phyloP scores from a whole-genome alignment of 2,113 vertebrate genomes.

The Corydoras sp. region DNA sequence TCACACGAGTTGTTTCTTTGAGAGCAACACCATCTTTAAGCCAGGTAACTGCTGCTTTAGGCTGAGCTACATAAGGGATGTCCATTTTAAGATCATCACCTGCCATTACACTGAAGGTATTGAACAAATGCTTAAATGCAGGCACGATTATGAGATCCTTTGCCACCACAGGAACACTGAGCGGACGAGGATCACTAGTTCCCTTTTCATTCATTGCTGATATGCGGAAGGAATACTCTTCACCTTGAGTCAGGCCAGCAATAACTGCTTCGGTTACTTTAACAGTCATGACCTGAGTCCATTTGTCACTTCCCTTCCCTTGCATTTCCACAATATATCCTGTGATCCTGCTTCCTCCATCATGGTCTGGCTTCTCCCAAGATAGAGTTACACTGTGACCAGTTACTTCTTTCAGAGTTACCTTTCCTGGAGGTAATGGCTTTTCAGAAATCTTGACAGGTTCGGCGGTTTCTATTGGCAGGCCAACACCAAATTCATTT shows the following conservation, averaged over 20 bases:
- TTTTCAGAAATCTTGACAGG: constrained; percentile 90
- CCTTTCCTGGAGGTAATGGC: constrained; percentile 94
- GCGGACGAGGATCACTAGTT: constrained; percentile 85
- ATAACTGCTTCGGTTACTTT: constrained; percentile 84
- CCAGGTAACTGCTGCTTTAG: constrained; percentile 79
- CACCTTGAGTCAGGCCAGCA: constrained; percentile 84
- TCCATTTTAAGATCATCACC: constrained; percentile 95
- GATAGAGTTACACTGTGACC: constrained; percentile 81
- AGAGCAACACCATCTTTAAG: constrained; percentile 78
- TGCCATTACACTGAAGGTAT: constrained; percentile 86
- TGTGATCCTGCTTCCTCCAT: constrained; percentile 92
- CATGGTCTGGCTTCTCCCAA: constrained; percentile 98
- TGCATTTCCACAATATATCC: constrained; percentile 98
- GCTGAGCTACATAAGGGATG: constrained; percentile 85
- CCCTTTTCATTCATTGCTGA: constrained; percentile 94
- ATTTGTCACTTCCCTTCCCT: constrained; percentile 89
- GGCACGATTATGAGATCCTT: constrained; percentile 90
- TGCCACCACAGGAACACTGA: constrained; percentile 85
- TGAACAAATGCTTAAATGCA: constrained; percentile 84
- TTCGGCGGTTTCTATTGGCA: constrained; percentile 88
- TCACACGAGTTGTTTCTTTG: constrained; percentile 93
- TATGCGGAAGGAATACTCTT: constrained; percentile 94
- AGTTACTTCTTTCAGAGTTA: constrained; percentile 84
- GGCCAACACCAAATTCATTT: constrained; percentile 92
- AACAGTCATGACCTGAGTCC: constrained; percentile 86